Evolutionary conservation across 2,797 vertebrate species (phyloP).

Genomic region (Loriculus beryllinus): DNA sequence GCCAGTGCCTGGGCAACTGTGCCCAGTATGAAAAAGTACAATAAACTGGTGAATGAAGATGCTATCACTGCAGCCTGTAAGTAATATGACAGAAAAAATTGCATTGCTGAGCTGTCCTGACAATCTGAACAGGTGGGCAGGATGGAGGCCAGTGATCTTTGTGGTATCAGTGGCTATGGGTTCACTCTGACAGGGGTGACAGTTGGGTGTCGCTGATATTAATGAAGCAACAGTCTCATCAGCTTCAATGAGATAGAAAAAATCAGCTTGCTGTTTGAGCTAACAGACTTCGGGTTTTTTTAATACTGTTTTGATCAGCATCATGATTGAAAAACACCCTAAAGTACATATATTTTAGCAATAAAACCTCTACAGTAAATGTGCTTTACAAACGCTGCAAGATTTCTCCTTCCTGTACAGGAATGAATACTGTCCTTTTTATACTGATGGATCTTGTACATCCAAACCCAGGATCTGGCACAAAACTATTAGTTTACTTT

Average conservation of each 20-base stretch:
- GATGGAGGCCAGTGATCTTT: neutral
- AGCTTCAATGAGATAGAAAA: neutral
- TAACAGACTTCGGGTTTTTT: neutral
- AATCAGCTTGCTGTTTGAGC: neutral
- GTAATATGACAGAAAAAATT: neutral
- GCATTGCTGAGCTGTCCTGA: neutral
- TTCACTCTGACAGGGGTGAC: neutral
- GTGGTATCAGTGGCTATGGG: no score
- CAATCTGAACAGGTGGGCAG: neutral
- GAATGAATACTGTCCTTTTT: neutral
- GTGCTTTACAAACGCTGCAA: neutral
- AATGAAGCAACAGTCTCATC: neutral
- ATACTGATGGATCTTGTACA: neutral
- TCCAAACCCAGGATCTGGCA: neutral
- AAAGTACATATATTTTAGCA: neutral
- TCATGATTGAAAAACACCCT: accelerated
- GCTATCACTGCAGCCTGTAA: neutral
- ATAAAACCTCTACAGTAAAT: neutral
- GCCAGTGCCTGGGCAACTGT: neutral
- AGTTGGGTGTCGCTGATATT: neutral
- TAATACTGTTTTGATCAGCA: neutral
- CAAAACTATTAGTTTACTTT: neutral
- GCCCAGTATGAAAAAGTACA: neutral
- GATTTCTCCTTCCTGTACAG: neutral
- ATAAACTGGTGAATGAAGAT: neutral